Percentiles rank a stretch among this genome's conserved stretches.
Conservation (phyloP, 2,888 invertebrate species). For the Arrhopalites spinosus region DNA sequence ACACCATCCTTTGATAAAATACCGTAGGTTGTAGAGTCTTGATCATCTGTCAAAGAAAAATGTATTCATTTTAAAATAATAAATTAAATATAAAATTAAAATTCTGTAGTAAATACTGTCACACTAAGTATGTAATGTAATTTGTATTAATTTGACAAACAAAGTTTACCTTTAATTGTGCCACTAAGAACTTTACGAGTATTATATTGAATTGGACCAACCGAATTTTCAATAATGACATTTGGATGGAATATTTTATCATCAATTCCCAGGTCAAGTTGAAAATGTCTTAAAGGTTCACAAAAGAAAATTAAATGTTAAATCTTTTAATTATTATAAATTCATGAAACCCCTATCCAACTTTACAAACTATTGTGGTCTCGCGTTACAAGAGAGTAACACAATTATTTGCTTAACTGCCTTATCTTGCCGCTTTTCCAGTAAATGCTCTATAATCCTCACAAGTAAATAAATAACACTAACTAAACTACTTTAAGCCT, state of each 20-base stretch:
- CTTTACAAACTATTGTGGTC: too few species aligned
- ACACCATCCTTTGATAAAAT: constrained; percentile 83
- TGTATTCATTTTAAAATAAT: not conserved
- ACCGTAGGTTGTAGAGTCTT: constrained; percentile 79
- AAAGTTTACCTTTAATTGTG: constrained; percentile 72
- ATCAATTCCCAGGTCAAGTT: constrained; percentile 74
- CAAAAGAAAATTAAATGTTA: too few species aligned
- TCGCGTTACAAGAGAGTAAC: too few species aligned
- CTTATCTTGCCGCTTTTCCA: not conserved
- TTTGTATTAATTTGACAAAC: not conserved
- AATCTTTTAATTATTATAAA: too few species aligned
- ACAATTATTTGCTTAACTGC: too few species aligned
- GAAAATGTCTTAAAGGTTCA: constrained; percentile 71
- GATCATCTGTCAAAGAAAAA: constrained; percentile 69
- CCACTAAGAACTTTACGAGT: constrained; percentile 76
- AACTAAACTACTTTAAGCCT: too few species aligned
- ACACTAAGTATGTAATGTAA: not conserved
- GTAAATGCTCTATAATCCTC: not conserved
- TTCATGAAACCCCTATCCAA: too few species aligned
- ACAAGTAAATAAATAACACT: not conserved
- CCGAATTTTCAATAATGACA: constrained; percentile 73
- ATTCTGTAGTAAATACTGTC: not conserved
- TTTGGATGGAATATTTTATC: constrained; percentile 75
- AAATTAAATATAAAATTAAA: not conserved
- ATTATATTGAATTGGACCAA: constrained; percentile 73